Percentiles rank a stretch among this genome's conserved stretches.
phyloP scores from a whole-genome alignment of 2,888 invertebrate species.

The Tenthredo amoena region DNA sequence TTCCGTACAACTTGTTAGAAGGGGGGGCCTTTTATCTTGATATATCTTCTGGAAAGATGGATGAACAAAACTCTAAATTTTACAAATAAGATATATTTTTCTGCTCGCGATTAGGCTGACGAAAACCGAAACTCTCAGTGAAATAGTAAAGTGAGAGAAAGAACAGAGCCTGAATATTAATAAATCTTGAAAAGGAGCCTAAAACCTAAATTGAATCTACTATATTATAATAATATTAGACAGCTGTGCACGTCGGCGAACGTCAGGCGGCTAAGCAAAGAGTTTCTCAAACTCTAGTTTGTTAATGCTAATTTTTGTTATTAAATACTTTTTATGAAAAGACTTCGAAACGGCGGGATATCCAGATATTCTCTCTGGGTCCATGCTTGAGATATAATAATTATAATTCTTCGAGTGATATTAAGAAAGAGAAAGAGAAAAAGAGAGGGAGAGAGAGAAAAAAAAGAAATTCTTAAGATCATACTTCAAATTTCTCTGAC shows the following conservation, averaged over 20 bases:
- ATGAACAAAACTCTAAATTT: constrained; percentile 20
- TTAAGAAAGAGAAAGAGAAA: constrained; percentile 49
- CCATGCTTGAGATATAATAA: constrained; percentile 44
- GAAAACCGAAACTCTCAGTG: constrained; percentile 45
- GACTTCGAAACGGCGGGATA: constrained; percentile 45
- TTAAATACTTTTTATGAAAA: constrained; percentile 60
- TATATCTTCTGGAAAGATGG: constrained; percentile 50
- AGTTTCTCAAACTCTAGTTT: constrained; percentile 56
- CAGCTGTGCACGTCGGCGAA: constrained; percentile 40
- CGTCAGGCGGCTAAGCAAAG: constrained; percentile 36
- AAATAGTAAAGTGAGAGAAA: constrained; percentile 51
- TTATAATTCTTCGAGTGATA: constrained; percentile 48
- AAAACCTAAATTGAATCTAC: constrained; percentile 45
- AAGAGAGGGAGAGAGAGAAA: constrained; percentile 49
- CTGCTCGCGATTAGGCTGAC: constrained; percentile 43
- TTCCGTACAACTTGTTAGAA: constrained; percentile 15
- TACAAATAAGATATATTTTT: constrained; percentile 43
- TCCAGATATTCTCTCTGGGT: constrained; percentile 36
- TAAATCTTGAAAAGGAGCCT: constrained; percentile 47
- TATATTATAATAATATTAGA: constrained; percentile 32
- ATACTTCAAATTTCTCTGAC: constrained; percentile 29
- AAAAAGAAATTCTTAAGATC: constrained; percentile 18
- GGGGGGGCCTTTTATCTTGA: constrained; percentile 30
- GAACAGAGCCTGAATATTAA: constrained; percentile 40
- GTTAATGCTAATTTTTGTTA: constrained; percentile 71